Base-by-base conservation (phyloP, 2,113 vertebrate species). In the Notothenia coriiceps region DNA sequence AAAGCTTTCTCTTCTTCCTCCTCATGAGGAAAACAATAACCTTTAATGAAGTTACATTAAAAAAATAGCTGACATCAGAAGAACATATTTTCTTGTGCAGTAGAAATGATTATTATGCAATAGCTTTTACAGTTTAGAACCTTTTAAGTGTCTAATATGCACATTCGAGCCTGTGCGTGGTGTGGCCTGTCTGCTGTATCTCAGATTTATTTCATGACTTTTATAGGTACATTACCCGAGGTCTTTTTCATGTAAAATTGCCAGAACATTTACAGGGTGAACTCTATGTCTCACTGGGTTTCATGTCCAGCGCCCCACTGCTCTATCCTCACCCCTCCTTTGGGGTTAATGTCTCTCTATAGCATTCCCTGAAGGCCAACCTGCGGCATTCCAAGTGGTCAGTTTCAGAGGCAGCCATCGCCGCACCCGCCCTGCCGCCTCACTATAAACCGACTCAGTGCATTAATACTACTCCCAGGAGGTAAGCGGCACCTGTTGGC, bases 401-500 rank as follows among this genome's bases (percentile, higher is more conserved):
- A 91, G 86, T 90, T 93, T 90, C 90, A 91, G 89, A 93, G 80
- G 83, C 87, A 33, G 80, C 74, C 7, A 49, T 60, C 10, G 47
- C 83, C 57, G 49, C 51, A 35, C 70, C 55, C 55, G 44, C 68
- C 56, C 0, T 29, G 40, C 79, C 14, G 79, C 84, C 82, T 79
- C 84, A 79, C 83, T 83, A 70, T 68, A 88, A 87, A 82, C 83
- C 90, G 51, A 75, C 83, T 81, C 85, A 69, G 77, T 70, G 75
- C 87, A 85, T 90, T 89, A 90, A 90, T 86, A 79, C 83, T 64
- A 56, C 79, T 88, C 92, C 90, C 89, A 81, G 81, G 91, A 92
- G 90, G 84, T 92, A 69, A 75, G 84, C 40, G 70, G 88, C 94
- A 94, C 91, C 94, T 94, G 93, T 93, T 86, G 69, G 73, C 51